Conservation (phyloP, 2,113 vertebrate species). For the Coptodon bakossiorum region DNA sequence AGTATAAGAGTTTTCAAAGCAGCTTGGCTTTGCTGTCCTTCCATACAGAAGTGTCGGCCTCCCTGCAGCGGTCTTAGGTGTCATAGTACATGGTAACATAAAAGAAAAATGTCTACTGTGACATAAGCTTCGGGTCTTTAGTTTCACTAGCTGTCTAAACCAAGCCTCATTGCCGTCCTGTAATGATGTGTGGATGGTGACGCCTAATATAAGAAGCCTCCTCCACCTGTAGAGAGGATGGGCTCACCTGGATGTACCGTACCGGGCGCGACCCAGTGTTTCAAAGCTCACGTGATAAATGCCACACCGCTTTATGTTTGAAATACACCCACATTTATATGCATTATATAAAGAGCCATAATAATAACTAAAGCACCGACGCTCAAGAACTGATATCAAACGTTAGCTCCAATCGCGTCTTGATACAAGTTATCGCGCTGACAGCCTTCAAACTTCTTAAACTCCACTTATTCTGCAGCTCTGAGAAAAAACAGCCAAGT, state of each 20-base stretch:
- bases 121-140: neutral
- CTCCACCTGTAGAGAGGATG: conserved; percentile 12
- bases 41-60: neutral
- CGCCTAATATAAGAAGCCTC: too few relatives aligned
- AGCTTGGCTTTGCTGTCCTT: neutral
- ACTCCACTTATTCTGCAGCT: neutral
- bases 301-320: neutral
- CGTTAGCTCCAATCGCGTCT: neutral
- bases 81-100: conserved; percentile 8
- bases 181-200: neutral
- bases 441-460: neutral
- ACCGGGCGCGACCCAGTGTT: neutral
- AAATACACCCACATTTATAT: neutral
- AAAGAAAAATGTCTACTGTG: neutral
- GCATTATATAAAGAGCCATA: neutral
- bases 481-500: neutral
- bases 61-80: neutral
- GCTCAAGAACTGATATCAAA: neutral
- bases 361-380: neutral
- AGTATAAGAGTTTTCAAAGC: neutral
- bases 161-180: neutral
- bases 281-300: neutral
- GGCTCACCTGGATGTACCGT: neutral
- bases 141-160: neutral
- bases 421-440: neutral